These are phyloP conservation scores for Lasioglossum calceatum DNA, from an alignment of 2,888 invertebrate species.

Conservation along the genomic window DNA sequence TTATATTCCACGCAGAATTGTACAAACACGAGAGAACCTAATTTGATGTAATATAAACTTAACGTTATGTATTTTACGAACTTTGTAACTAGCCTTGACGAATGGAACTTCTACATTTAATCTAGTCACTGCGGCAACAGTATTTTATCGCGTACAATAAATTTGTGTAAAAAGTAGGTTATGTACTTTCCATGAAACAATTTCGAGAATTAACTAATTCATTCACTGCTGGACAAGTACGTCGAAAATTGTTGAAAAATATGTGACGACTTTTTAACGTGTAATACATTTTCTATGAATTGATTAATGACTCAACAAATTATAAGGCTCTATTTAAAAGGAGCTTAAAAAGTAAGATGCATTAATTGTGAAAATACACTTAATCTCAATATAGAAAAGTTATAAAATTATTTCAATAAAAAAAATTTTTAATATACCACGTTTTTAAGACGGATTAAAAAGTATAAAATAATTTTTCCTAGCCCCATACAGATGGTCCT, in stretches of 20 bases:
- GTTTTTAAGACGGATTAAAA: too few species aligned
- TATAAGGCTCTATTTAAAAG: too few species aligned
- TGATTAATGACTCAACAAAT: neutral
- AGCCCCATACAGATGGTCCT: too few species aligned
- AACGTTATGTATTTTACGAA: neutral
- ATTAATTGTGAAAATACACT: too few species aligned
- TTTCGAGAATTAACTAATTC: neutral
- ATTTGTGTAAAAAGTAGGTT: neutral
- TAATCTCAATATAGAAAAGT: too few species aligned
- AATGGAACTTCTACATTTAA: neutral
- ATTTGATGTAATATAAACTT: neutral
- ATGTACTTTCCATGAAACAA: neutral
- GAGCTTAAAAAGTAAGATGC: too few species aligned
- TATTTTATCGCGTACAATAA: neutral
- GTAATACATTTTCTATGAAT: neutral
- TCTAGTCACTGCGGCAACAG: neutral
- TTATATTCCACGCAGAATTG: neutral
- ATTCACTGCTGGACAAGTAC: neutral
- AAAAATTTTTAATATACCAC: too few species aligned
- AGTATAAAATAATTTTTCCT: too few species aligned
- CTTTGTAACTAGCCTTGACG: neutral
- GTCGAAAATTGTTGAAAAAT: neutral
- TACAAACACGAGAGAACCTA: neutral
- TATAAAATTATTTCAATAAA: too few species aligned
- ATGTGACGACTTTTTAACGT: neutral